Base-by-base conservation (phyloP, 2,113 vertebrate genomes). In the Lota lota region DNA sequence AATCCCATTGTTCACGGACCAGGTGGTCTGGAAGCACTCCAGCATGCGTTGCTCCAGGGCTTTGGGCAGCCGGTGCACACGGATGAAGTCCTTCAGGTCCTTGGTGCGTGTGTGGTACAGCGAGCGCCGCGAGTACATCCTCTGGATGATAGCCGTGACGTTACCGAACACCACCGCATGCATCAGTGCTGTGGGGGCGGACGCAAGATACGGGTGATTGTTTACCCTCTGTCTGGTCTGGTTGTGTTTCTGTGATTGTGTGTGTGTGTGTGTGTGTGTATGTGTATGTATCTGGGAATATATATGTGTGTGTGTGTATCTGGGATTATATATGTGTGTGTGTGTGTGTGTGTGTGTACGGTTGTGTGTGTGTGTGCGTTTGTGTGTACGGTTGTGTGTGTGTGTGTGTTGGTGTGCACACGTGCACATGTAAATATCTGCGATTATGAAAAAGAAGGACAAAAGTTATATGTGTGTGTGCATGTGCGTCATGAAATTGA, bases 1-100 rank as follows among this genome's bases (percentile, higher is more conserved):
- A 63, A 98, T 98, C 74, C 96, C 96, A 3, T 97, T 97, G 90
- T 98, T 98, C 89, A 98, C 95, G 6, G 96, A 97, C 96, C 96
- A 98, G 0, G 95, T 98, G 61, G 96, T 98, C 85, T 98, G 96
- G 89, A 98, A 98, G 90, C 97, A 98, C 78, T 98, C 96, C 36
- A 98, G 92, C 96, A 98, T 97, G 83, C 96, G 94, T 83, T 98
- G 96, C 80, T 98, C 97, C 61, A 98, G 88, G 79, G 94, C 93
- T 78, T 97, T 95, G 63, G 96, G 96, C 61, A 98, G 89, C 69
- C 94, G 95, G 76, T 98, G 96, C 60, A 97, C 95, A 21, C 96
- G 88, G 83, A 98, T 97, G 79, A 97, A 98, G 82, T 98, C 96
- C 74, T 97, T 98, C 74, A 97, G 82, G 80, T 98, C 96, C 86